A percentile compares a stretch with the other conserved stretches of the same genome.
phyloP scores from a whole-genome alignment of 2,888 invertebrate species.

The Netelia melanura region DNA sequence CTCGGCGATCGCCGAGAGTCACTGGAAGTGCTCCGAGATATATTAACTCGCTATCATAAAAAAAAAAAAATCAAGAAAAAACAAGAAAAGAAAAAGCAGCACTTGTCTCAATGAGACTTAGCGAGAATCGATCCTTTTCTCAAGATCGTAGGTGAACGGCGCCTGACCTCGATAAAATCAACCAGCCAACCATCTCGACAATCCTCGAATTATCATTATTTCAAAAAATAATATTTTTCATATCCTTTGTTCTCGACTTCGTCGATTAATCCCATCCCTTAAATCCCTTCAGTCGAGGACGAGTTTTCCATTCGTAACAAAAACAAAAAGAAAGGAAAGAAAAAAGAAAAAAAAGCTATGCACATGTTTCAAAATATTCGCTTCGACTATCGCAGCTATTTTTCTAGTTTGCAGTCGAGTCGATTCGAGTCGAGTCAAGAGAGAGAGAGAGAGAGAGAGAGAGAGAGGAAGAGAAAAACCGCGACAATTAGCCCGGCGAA shows the following conservation, averaged over 20 bases:
- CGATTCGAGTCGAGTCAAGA: neutral
- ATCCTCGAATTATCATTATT: neutral
- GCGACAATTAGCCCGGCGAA: slow-evolving; percentile 48
- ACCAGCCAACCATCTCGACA: neutral
- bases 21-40: neutral
- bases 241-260: neutral
- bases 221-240: neutral
- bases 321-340: too few species aligned
- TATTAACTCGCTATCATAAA: neutral
- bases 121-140: slow-evolving; percentile 44
- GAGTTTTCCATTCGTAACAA: neutral
- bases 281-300: slow-evolving; percentile 30
- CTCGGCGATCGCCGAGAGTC: slow-evolving; percentile 38
- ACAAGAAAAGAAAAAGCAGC: slow-evolving; percentile 12
- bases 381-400: neutral
- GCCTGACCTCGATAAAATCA: slow-evolving; percentile 21
- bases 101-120: slow-evolving; percentile 53
- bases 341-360: slow-evolving; percentile 2
- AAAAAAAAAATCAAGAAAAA: slow-evolving; percentile 2
- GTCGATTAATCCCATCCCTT: slow-evolving; percentile 15
- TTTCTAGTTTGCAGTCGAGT: neutral
- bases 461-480: neutral
- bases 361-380: slow-evolving; percentile 15
- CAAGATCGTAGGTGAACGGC: slow-evolving; percentile 12
- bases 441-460: too few species aligned